Evolutionary conservation across 2,888 invertebrate species (phyloP).

Genomic region (Nasonovia ribisnigri): DNA sequence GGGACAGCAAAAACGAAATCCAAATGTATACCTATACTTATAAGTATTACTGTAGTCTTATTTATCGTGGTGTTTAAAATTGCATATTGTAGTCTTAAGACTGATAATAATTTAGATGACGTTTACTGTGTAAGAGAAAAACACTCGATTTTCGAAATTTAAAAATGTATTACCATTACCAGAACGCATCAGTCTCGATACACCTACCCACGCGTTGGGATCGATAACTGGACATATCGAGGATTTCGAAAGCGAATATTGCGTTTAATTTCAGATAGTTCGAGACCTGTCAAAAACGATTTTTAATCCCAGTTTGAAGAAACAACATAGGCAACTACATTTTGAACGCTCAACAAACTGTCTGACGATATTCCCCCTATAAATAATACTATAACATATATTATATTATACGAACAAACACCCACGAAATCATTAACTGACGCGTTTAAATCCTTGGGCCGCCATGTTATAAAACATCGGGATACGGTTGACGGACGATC

Average conservation of each 20-base stretch:
- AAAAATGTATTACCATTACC: background rate
- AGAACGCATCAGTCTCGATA: background rate
- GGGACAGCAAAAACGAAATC: background rate
- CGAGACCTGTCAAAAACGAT: background rate
- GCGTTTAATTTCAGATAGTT: background rate
- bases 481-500: too few species aligned
- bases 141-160: background rate
- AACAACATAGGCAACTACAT: background rate
- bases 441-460: background rate
- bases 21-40: background rate
- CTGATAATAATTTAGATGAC: background rate
- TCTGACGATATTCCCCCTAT: too few species aligned
- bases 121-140: background rate
- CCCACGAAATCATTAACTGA: background rate
- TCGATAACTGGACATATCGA: background rate
- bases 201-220: background rate
- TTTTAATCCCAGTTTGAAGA: too few species aligned
- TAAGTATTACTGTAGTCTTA: background rate
- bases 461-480: too few species aligned
- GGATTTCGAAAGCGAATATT: background rate
- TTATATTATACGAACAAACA: background rate
- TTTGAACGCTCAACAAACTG: background rate
- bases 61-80: background rate
- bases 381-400: too few species aligned
- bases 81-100: background rate